Percentiles rank a stretch among this genome's conserved stretches.
These are phyloP conservation scores for Siderastrea radians DNA, from an alignment of 92 coral and sea anemone species.

Conservation along the genomic window DNA sequence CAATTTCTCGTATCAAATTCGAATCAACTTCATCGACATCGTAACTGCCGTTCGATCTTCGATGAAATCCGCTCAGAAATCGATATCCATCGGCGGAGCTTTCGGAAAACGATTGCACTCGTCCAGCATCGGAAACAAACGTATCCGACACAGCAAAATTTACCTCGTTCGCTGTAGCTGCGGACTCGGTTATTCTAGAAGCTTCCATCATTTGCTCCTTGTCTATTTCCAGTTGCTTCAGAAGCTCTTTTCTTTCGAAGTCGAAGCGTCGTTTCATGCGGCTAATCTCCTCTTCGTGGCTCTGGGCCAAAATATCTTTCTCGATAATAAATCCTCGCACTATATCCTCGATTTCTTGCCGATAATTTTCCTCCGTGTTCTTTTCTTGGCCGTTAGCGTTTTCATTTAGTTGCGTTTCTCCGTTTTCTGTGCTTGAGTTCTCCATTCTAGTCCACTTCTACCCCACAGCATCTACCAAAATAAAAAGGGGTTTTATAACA, in stretches of 20 bases:
- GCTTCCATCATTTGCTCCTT: conserved; percentile 66
- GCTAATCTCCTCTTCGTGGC: conserved; percentile 88
- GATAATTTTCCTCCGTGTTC: conserved; percentile 59
- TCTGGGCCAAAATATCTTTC: conserved; percentile 91
- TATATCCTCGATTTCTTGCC: conserved; percentile 89
- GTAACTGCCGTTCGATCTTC: conserved; percentile 33
- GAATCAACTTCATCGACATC: conserved; percentile 64
- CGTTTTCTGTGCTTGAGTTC: conserved; percentile 20
- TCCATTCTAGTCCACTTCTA: conserved; percentile 20
- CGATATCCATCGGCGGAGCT: conserved; percentile 2
- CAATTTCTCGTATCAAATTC: conserved; percentile 82
- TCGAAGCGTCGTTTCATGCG: conserved; percentile 84
- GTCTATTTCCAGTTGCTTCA: conserved; percentile 81
- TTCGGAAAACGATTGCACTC: conserved; percentile 10
- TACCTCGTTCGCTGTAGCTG: conserved; percentile 52
- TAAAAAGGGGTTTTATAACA: background rate
- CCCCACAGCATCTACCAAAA: conserved; percentile 20
- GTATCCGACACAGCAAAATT: conserved; percentile 46
- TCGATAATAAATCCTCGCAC: conserved; percentile 92
- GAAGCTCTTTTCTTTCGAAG: conserved; percentile 68
- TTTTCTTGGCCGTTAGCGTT: conserved; percentile 1
- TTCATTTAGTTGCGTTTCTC: background rate
- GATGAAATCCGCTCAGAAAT: background rate
- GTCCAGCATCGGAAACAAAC: conserved; percentile 51
- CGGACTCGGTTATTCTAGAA: conserved; percentile 59